Evolutionary conservation across 64 coral and sea anemone species (phyloP), one percentile per base, ranked within the genome.

Genomic region (Cladopsammia gracilis): DNA sequence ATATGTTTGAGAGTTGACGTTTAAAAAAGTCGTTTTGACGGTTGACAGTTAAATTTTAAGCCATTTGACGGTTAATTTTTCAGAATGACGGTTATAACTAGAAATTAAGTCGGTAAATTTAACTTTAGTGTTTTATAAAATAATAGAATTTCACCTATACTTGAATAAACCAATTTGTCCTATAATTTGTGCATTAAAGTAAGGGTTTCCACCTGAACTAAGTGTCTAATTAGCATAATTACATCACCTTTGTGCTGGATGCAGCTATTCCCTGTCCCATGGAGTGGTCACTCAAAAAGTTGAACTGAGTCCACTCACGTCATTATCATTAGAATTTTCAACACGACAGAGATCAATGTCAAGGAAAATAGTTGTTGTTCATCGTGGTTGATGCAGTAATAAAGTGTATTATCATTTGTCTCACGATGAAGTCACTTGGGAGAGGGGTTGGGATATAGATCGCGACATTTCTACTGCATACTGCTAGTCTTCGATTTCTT

Each of bases 31-130:
- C n/a, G n/a, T n/a, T 16, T 16, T 64, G 61, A 64, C 61, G 61
- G 61, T 64, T 64, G 61, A 64, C 61, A 14, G 8, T 64, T 64
- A 5, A 64, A 64, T 64, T 64, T 64, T 64, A 64, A 20, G 61
- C 20, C 61, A 64, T 64, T 64, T 64, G 61, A 64, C 61, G 61
- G 61, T 64, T 64, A 64, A 64, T 64, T 64, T 64, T 64, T 64
- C 61, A 20, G 61, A 64, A 64, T 64, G 61, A 64, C 61, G 61
- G 15, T 64, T 64, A 64, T 64, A 14, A 64, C 61, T 19, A 11
- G 61, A 64, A 64, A 19, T 64, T 64, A 64, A 64, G 20, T 14
- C 61, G 20, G 34, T 20, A 64, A 64, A 64, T 64, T 64, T 64
- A 14, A 64, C 61, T 64, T 14, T 64, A 64, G 20, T 14, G 15